Percentiles rank a stretch among this genome's conserved stretches.
Evolutionary conservation across 2,888 invertebrate species (phyloP).

Genomic region (Drosophila aldrichi): DNA sequence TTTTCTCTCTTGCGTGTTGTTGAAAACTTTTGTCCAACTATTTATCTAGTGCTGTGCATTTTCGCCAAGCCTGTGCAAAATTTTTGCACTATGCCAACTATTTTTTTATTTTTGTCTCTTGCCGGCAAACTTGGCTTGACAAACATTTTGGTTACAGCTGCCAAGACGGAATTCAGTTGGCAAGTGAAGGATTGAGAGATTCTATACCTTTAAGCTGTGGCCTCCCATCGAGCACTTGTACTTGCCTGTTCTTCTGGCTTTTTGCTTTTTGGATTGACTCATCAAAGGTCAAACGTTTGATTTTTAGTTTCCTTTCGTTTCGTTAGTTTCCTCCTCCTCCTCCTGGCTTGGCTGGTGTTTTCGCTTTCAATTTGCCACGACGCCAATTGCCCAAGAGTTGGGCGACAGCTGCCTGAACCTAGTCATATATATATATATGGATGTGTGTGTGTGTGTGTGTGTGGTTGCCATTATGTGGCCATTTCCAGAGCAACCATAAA

Average conservation of each 20-base stretch:
- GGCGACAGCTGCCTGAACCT: constrained; percentile 44
- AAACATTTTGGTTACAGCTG: constrained; percentile 71
- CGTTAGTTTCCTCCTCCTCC: constrained; percentile 29
- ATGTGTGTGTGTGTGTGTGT: constrained; percentile 12
- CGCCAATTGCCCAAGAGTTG: constrained; percentile 65
- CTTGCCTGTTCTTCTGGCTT: constrained; percentile 39
- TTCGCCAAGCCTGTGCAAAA: constrained; percentile 36
- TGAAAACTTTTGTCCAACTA: constrained; percentile 70
- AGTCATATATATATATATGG: constrained; percentile 28
- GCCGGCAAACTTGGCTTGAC: constrained; percentile 59
- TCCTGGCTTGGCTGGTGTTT: constrained; percentile 38
- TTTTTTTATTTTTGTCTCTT: constrained; percentile 39
- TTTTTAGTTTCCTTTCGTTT: constrained; percentile 52
- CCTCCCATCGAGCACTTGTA: constrained; percentile 19
- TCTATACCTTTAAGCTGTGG: constrained; percentile 56
- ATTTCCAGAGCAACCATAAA: constrained; percentile 63
- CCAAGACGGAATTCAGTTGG: constrained; percentile 32
- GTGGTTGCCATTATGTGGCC: constrained; percentile 72
- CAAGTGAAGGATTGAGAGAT: constrained; percentile 23
- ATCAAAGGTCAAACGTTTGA: constrained; percentile 73
- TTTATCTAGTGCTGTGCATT: constrained; percentile 71
- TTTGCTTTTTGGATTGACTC: constrained; percentile 64
- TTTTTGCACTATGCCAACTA: constrained; percentile 65
- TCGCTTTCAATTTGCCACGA: constrained; percentile 76
- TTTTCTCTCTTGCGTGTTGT: constrained; percentile 43